phyloP scores from a whole-genome alignment of 1,140 invertebrate genomes.

The Drosophila sucinea region DNA sequence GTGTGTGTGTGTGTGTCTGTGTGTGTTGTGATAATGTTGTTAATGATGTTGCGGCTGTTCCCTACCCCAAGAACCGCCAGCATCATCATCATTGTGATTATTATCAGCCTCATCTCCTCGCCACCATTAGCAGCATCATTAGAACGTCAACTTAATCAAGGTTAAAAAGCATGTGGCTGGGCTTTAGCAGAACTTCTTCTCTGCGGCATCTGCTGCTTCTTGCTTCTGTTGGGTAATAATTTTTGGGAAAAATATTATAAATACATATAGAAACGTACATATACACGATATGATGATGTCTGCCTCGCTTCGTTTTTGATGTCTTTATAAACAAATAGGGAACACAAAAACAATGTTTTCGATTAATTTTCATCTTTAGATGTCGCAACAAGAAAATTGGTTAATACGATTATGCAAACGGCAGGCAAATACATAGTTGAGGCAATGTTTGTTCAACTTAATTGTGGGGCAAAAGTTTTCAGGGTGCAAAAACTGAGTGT shows the following conservation, averaged over 20 bases:
- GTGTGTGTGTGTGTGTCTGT: neutral
- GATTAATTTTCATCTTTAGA: neutral
- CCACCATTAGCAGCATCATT: constrained; percentile 72
- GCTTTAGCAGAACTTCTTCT: constrained; percentile 1
- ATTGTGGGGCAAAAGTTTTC: neutral
- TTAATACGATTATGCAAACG: constrained; percentile 13
- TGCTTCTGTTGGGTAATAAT: neutral
- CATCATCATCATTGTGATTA: constrained; percentile 33
- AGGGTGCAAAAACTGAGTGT: constrained; percentile 2
- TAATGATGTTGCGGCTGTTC: constrained; percentile 66
- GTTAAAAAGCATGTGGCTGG: constrained; percentile 70
- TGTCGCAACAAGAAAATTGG: neutral
- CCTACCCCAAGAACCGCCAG: constrained; percentile 18
- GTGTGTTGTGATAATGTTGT: constrained; percentile 53
- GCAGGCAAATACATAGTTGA: neutral
- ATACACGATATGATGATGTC: neutral
- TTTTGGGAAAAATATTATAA: neutral
- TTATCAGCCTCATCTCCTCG: constrained; percentile 46
- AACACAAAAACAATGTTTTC: neutral
- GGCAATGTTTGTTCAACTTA: constrained; percentile 4
- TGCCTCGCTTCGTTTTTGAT: neutral
- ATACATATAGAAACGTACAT: neutral
- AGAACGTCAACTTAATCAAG: constrained; percentile 80
- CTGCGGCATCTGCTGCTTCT: neutral
- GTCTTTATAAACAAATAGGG: constrained; percentile 7